These are phyloP conservation scores for Gymnocheta viridis DNA, from an alignment of 2,888 invertebrate species.

Conservation along the genomic window DNA sequence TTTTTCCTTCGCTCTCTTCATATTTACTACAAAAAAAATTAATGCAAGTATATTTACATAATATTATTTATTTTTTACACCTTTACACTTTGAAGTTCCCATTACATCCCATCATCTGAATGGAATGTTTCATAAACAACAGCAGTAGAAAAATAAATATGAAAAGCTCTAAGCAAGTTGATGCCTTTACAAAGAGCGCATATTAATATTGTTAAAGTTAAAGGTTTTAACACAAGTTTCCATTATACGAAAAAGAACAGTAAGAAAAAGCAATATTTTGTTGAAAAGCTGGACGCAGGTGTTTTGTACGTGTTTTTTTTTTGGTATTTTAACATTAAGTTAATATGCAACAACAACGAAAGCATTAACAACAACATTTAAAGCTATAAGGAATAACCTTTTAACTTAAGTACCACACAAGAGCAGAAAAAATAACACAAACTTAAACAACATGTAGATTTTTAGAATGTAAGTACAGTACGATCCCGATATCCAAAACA, in stretches of 20 bases:
- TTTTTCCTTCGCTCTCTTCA: not conserved
- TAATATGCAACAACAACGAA: constrained; percentile 56
- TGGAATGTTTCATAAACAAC: constrained; percentile 35
- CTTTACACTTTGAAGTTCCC: constrained; percentile 53
- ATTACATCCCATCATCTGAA: constrained; percentile 40
- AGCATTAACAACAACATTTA: constrained; percentile 29
- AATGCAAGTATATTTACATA: constrained; percentile 60
- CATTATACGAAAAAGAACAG: not conserved
- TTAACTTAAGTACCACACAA: constrained; percentile 25
- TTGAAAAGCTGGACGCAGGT: constrained; percentile 77
- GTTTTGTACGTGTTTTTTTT: constrained; percentile 75
- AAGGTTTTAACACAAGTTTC: constrained; percentile 65
- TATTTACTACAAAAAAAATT: constrained; percentile 28
- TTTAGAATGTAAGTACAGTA: not conserved
- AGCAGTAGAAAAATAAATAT: not conserved
- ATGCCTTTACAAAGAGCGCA: constrained; percentile 59
- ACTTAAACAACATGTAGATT: constrained; percentile 7
- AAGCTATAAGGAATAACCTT: constrained; percentile 14
- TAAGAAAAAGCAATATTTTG: constrained; percentile 50
- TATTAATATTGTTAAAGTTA: constrained; percentile 66
- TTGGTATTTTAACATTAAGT: constrained; percentile 71
- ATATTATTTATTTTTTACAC: constrained; percentile 59
- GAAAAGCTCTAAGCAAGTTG: constrained; percentile 43
- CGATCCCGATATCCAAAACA: no score
- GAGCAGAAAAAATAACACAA: constrained; percentile 19